These are phyloP conservation scores for Euplexia lucipara DNA, from an alignment of 2,888 invertebrate genomes.

Conservation along the genomic window DNA sequence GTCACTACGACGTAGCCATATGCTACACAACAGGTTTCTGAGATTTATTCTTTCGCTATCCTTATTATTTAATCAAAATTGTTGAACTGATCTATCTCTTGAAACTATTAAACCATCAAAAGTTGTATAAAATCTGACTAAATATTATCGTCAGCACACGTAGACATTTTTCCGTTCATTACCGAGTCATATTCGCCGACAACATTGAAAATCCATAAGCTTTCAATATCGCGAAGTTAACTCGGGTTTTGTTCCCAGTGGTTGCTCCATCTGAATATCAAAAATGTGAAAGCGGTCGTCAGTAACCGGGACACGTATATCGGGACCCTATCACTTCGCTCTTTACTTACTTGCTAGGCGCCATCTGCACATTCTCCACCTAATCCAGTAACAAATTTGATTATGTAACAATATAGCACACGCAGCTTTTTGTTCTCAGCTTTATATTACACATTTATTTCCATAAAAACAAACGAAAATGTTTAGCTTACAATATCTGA, in stretches of 20 bases:
- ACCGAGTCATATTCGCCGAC: slow-evolving; percentile 79
- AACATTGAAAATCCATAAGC: slow-evolving; percentile 90
- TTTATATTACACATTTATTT: slow-evolving; percentile 61
- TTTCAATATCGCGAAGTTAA: slow-evolving; percentile 90
- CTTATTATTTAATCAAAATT: neutral
- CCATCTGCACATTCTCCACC: slow-evolving; percentile 89
- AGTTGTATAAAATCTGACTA: slow-evolving; percentile 16
- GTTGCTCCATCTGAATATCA: slow-evolving; percentile 90
- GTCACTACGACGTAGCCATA: slow-evolving; percentile 28
- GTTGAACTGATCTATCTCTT: neutral
- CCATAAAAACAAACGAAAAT: slow-evolving; percentile 55
- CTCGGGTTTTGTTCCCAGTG: slow-evolving; percentile 89
- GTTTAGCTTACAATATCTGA: slow-evolving; percentile 38
- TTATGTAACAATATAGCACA: slow-evolving; percentile 83
- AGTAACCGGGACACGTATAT: slow-evolving; percentile 89
- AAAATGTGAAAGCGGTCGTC: slow-evolving; percentile 89
- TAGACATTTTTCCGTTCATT: slow-evolving; percentile 77
- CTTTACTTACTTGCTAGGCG: slow-evolving; percentile 89
- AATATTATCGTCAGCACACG: slow-evolving; percentile 57
- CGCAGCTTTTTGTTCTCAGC: slow-evolving; percentile 69
- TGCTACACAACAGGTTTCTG: slow-evolving; percentile 20
- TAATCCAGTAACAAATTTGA: slow-evolving; percentile 89
- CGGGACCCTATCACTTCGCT: slow-evolving; percentile 90
- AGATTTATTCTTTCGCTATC: neutral
- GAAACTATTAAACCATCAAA: neutral